Conservation (phyloP, 2,113 vertebrate genomes). For the Pituophis catenifer region DNA sequence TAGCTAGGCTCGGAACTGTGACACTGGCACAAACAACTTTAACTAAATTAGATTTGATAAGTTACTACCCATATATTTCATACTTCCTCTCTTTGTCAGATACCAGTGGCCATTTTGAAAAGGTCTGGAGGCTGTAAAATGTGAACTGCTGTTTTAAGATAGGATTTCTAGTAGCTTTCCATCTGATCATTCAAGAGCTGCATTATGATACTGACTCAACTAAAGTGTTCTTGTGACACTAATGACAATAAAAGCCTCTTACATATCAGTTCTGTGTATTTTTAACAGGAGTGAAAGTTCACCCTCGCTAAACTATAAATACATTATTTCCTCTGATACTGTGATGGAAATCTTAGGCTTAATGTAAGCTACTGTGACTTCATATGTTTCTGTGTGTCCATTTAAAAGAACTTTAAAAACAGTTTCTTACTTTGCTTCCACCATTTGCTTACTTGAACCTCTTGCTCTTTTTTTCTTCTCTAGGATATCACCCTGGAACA, state of each 20-base stretch:
- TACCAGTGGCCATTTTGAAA: not conserved
- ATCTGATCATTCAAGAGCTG: not conserved
- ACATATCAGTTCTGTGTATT: not conserved
- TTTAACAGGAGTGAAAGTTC: not conserved
- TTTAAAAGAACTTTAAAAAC: not conserved
- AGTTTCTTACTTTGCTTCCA: constrained; percentile 42
- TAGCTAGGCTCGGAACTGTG: too few species aligned
- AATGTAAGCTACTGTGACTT: not conserved
- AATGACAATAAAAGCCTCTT: not conserved
- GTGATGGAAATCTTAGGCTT: not conserved
- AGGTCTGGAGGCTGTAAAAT: not conserved
- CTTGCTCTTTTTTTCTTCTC: constrained; percentile 10
- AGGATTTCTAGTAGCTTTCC: not conserved
- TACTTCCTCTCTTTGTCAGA: not conserved
- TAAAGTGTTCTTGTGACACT: not conserved
- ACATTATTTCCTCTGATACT: not conserved
- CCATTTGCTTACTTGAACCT: not conserved
- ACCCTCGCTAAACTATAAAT: not conserved
- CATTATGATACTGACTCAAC: not conserved
- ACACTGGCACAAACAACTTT: not conserved
- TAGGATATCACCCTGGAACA: not conserved
- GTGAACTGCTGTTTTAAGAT: not conserved
- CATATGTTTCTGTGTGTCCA: not conserved
- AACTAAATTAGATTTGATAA: not conserved
- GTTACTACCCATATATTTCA: not conserved